phyloP scores from a whole-genome alignment of 1,140 invertebrate species.

The Drosophila ercepeae region DNA sequence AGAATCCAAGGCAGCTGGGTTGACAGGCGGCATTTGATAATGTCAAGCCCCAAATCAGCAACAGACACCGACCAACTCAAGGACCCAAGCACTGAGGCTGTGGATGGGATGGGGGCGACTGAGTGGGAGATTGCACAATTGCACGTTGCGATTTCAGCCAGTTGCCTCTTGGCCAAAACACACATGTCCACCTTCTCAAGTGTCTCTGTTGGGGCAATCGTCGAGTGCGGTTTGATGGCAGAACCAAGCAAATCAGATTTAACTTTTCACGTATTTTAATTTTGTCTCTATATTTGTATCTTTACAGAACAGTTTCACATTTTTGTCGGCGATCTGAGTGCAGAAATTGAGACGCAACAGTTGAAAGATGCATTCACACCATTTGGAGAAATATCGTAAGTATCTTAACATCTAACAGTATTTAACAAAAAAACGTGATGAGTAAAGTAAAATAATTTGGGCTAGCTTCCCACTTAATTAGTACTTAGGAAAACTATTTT shows the following conservation, averaged over 20 bases:
- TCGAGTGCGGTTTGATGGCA: slow-evolving; percentile 22
- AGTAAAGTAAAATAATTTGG: not conserved
- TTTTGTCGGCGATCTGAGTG: slow-evolving; percentile 99
- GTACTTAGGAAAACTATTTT: not conserved
- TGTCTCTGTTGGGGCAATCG: slow-evolving; percentile 44
- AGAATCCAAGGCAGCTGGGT: slow-evolving; percentile 21
- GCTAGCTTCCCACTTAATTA: not conserved
- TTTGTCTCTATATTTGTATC: slow-evolving; percentile 64
- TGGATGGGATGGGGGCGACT: not conserved
- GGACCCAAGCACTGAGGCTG: not conserved
- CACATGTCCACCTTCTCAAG: slow-evolving; percentile 53
- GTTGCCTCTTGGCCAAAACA: slow-evolving; percentile 31
- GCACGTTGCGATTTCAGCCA: slow-evolving; percentile 72
- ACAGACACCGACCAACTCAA: slow-evolving; percentile 49
- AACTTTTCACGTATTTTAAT: slow-evolving; percentile 44
- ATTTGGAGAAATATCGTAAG: slow-evolving; percentile 98
- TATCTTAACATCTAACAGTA: slow-evolving; percentile 43
- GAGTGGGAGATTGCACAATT: slow-evolving; percentile 39
- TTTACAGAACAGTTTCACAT: slow-evolving; percentile 97
- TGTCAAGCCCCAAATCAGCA: slow-evolving; percentile 74
- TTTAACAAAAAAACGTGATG: too few relatives aligned
- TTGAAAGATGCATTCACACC: slow-evolving; percentile 98
- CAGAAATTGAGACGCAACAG: slow-evolving; percentile 99
- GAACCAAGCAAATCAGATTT: slow-evolving; percentile 45
- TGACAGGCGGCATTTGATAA: slow-evolving; percentile 77